Evolutionary conservation across 2,797 vertebrate species (phyloP), one percentile per base, ranked within the genome.

Genomic region (Thripadectes ignobilis): DNA sequence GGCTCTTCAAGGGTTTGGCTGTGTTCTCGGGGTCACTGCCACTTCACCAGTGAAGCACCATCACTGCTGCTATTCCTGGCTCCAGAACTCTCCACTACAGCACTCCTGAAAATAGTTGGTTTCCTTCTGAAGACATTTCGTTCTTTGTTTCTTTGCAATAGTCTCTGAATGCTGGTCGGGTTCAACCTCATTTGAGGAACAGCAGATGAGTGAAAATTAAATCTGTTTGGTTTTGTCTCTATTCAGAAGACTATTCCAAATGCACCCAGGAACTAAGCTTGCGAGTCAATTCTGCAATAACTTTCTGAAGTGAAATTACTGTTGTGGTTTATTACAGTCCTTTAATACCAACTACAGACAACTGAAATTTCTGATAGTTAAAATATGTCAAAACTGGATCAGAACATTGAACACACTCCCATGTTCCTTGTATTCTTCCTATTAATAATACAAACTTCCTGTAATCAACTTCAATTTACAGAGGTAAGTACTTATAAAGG

Each of bases 21-120:
- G 63, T 19, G 1, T 63, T 92, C 75, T 93, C 73, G 23, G 79
- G 49, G 86, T 74, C 26, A 36, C 86, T 89, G 82, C 87, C 83
- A 59, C 84, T 92, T 62, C 82, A 41, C 32, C 55, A 89, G 62
- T 6, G 17, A 36, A 89, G 76, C 81, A 91, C 93, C 89, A 80
- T 68, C 13, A 6, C 78, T 62, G 81, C 78, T 92, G 93, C 89
- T 94, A 91, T 95, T 93, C 78, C 51, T 77, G 91, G 91, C 89
- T 87, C 13, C 1, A 65, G 65, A 91, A 62, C 76, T 38, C 34
- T 94, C 85, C 59, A 55, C 80, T 86, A 20, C 92, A 94, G 90
- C 16, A 61, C 94, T 88, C 77, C 89, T 65, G 85, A 54, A 90
- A 96, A 95, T 39, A 89, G 74, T 1, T 15, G 14, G 30, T 63